phyloP scores from a whole-genome alignment of 1,140 invertebrate genomes.

The Pseudomyrmex dendroicus region DNA sequence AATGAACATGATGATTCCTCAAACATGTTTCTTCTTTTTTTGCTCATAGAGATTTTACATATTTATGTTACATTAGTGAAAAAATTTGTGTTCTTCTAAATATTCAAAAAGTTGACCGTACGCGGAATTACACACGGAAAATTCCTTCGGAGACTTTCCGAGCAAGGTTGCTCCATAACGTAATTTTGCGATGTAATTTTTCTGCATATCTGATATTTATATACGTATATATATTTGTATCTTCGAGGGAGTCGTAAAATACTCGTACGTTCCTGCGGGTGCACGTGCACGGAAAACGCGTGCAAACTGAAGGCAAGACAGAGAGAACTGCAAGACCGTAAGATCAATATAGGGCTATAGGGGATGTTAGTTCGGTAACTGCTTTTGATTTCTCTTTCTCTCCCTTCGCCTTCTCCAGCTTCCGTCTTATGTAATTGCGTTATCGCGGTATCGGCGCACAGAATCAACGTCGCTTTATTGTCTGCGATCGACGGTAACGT shows the following conservation, averaged over 20 bases:
- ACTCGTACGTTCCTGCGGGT: not conserved
- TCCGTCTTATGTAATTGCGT: conserved; percentile 38
- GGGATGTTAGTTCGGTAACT: conserved; percentile 59
- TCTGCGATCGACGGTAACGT: conserved; percentile 22
- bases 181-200: not conserved
- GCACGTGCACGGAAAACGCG: conserved; percentile 43
- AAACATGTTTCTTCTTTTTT: not conserved
- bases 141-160: not conserved
- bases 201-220: too few relatives aligned
- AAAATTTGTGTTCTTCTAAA: not conserved
- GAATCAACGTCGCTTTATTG: conserved; percentile 44
- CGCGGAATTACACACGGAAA: not conserved
- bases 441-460: conserved; percentile 28
- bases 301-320: conserved; percentile 20
- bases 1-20: not conserved
- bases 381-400: conserved; percentile 1
- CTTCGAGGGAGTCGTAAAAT: not conserved
- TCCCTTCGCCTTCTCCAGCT: not conserved
- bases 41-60: too few relatives aligned
- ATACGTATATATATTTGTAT: not conserved
- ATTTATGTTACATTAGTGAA: too few relatives aligned
- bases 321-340: conserved; percentile 35
- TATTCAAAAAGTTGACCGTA: not conserved
- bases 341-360: conserved; percentile 69
- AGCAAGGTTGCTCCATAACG: not conserved